Evolutionary conservation across 2,797 vertebrate species (phyloP).

Genomic region (Pangasius djambal): DNA sequence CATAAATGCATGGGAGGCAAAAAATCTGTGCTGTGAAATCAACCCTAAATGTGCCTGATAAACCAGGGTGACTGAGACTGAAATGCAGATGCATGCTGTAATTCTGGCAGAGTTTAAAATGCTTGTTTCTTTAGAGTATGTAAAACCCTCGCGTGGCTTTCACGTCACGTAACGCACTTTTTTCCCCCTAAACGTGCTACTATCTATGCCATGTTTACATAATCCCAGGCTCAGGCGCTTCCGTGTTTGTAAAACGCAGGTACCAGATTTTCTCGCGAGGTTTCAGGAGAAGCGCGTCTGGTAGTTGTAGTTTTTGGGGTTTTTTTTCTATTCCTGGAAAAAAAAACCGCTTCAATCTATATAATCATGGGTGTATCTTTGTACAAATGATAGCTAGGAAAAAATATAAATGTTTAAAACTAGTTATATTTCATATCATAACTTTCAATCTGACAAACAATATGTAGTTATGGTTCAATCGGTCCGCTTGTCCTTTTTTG

Average conservation of each 20-base stretch:
- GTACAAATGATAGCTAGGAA: not conserved
- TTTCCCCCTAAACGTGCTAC: not conserved
- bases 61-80: slow-evolving; percentile 26
- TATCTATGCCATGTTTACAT: slow-evolving; percentile 66
- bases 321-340: not conserved
- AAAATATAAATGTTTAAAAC: not conserved
- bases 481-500: slow-evolving; percentile 28
- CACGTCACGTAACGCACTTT: slow-evolving; percentile 6
- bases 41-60: slow-evolving; percentile 32
- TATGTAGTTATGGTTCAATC: slow-evolving; percentile 20
- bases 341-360: not conserved
- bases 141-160: not conserved
- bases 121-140: not conserved
- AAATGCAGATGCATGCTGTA: not conserved
- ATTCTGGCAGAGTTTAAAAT: slow-evolving; percentile 8
- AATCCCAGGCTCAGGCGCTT: slow-evolving; percentile 51
- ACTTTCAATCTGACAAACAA: not conserved
- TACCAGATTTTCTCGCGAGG: slow-evolving; percentile 70
- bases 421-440: not conserved
- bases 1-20: slow-evolving; percentile 48
- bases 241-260: slow-evolving; percentile 63
- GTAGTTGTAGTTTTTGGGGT: slow-evolving; percentile 70
- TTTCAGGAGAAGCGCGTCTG: slow-evolving; percentile 36
- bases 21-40: slow-evolving; percentile 39
- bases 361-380: not conserved